Conservation (phyloP, 2,797 vertebrate genomes). For the Microchirus variegatus region DNA sequence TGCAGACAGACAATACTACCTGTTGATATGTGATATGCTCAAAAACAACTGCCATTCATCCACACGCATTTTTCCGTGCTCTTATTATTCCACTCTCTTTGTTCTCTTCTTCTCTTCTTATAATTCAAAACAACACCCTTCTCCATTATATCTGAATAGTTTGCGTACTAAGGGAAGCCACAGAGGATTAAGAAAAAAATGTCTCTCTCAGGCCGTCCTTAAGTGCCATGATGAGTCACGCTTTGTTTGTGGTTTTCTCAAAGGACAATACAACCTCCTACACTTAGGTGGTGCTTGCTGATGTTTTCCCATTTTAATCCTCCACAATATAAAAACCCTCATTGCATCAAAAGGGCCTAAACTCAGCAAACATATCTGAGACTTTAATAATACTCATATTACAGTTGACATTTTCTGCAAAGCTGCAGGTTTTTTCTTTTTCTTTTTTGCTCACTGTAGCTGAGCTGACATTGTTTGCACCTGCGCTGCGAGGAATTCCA, state of each 20-base stretch:
- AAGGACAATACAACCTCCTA: slow-evolving; percentile 35
- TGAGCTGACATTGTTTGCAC: slow-evolving; percentile 30
- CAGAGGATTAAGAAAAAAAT: slow-evolving; percentile 38
- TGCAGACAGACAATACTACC: slow-evolving; percentile 15
- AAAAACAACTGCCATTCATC: slow-evolving; percentile 34
- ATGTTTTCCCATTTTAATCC: slow-evolving; percentile 15
- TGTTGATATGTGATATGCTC: slow-evolving; percentile 29
- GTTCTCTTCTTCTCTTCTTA: slow-evolving; percentile 9
- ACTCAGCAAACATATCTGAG: not conserved
- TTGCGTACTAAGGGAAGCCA: slow-evolving; percentile 37
- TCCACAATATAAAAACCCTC: slow-evolving; percentile 9
- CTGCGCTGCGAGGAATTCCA: slow-evolving; percentile 52
- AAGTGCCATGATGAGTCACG: slow-evolving; percentile 50
- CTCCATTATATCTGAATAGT: slow-evolving; percentile 26
- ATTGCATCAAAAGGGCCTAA: slow-evolving; percentile 7
- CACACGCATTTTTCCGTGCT: slow-evolving; percentile 6
- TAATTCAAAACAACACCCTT: slow-evolving; percentile 26
- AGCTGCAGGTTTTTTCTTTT: not conserved
- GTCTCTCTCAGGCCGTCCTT: slow-evolving; percentile 37
- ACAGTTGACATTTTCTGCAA: slow-evolving; percentile 4
- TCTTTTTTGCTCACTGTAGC: not conserved
- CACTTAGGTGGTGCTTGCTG: slow-evolving; percentile 10
- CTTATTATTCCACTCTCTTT: slow-evolving; percentile 5
- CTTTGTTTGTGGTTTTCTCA: slow-evolving; percentile 44
- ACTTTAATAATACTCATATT: not conserved